phyloP scores from a whole-genome alignment of 2,113 vertebrate genomes.

The Stigmatopora nigra region DNA sequence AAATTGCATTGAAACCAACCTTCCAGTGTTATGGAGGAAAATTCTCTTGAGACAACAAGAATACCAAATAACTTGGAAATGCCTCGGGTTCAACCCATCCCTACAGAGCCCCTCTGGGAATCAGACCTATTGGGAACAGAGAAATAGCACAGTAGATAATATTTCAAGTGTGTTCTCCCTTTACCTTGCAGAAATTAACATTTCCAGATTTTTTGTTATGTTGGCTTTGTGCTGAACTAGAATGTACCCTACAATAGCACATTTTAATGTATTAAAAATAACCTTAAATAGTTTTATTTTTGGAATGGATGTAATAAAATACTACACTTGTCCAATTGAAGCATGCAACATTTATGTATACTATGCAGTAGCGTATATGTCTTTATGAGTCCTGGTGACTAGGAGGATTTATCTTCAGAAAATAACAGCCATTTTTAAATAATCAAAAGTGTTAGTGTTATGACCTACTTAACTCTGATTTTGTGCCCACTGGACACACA shows the following conservation, averaged over 20 bases:
- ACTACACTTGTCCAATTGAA: slow-evolving; percentile 9
- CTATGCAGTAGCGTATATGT: slow-evolving; percentile 17
- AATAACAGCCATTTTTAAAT: slow-evolving; percentile 14
- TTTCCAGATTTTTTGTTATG: no score
- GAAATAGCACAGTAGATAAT: slow-evolving; percentile 2
- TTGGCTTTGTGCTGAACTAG: no score
- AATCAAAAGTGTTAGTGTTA: slow-evolving; percentile 11
- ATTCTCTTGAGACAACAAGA: background rate
- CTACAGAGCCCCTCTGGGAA: slow-evolving; percentile 20
- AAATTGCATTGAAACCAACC: no score
- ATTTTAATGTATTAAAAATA: background rate
- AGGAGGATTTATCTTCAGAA: slow-evolving; percentile 15
- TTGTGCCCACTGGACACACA: slow-evolving; percentile 20
- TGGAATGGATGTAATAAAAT: background rate
- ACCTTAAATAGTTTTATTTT: background rate
- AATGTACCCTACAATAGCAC: no score
- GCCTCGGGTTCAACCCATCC: slow-evolving; percentile 28
- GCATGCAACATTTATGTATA: slow-evolving; percentile 13
- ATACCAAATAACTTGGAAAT: slow-evolving; percentile 6
- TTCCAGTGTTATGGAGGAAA: background rate
- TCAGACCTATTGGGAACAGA: slow-evolving; percentile 15
- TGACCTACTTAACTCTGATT: slow-evolving; percentile 24
- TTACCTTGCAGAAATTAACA: no score
- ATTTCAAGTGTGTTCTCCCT: background rate
- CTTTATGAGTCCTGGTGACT: slow-evolving; percentile 9